Evolutionary conservation across 1,140 invertebrate species (phyloP), one percentile per base, ranked within the genome.

Genomic region (Aphelenchoides avenae): DNA sequence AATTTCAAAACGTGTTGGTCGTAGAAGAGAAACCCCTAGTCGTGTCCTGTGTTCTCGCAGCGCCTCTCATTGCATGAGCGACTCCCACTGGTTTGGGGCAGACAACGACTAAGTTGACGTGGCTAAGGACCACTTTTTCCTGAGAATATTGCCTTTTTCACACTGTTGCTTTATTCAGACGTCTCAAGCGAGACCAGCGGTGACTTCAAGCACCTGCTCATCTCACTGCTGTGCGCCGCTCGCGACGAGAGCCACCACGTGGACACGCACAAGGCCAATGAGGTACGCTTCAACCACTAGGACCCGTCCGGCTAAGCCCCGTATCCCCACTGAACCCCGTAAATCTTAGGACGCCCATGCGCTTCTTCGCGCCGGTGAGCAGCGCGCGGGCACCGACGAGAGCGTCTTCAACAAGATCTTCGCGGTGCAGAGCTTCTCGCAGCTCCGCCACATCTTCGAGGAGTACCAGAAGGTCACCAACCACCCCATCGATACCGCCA

Each of bases 161-260:
- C n/a, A n/a, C n/a, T n/a, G n/a, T n/a, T n/a, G n/a, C n/a, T n/a
- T n/a, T n/a, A 96, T 75, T 84, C 84, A 4, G n/a, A n/a, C n/a
- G n/a, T n/a, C n/a, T n/a, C n/a, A n/a, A n/a, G n/a, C 22, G 92
- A 96, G 73, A 93, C 91, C 20, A 92, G 89, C 1, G 91, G 89
- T 1, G 84, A 88, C 75, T 94, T 95, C 80, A 88, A 88, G 78
- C 84, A 89, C 50, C 80, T 96, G 2, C 83, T 93, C 43, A 86
- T 95, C 15, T 78, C 79, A 26, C 65, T 71, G 11, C 62, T 60
- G 42, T 64, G 56, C 33, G 67, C 70, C 61, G 59, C 66, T 42
- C 42, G 79, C 72, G 69, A 68, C 71, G 69, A 79, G 66, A 27
- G 52, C 55, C 30, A 61, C 64, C 29, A 64, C 70, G 58, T 52